Evolutionary conservation across 2,113 vertebrate genomes (phyloP).

Genomic region (Motacilla alba): DNA sequence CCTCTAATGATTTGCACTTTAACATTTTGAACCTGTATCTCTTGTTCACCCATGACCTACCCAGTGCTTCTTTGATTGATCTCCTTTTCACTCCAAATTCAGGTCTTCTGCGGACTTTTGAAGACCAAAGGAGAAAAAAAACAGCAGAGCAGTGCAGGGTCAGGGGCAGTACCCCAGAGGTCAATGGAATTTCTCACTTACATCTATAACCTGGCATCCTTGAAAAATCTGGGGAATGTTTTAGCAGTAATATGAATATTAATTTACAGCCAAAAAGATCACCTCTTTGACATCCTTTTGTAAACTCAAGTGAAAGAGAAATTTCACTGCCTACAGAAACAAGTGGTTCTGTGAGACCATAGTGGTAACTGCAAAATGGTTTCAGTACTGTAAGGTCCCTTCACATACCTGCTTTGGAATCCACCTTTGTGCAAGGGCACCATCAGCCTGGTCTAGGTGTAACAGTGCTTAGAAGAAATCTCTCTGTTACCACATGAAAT

Average conservation of each 20-base stretch:
- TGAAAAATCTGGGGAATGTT: not conserved
- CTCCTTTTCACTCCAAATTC: not conserved
- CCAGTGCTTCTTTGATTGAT: not conserved
- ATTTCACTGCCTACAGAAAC: not conserved
- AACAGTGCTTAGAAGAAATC: not conserved
- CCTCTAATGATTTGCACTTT: not conserved
- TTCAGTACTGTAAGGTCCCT: not conserved
- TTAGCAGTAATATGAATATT: not conserved
- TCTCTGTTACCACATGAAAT: not conserved
- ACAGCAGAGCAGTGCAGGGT: not conserved
- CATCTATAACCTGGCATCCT: not conserved
- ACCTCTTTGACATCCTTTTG: not conserved
- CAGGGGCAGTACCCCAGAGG: rapidly evolving
- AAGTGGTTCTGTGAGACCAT: not conserved
- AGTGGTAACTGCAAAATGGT: not conserved
- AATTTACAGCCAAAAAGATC: not conserved
- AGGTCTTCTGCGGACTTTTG: not conserved
- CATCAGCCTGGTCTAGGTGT: not conserved
- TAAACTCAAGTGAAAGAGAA: not conserved
- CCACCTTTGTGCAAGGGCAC: not conserved
- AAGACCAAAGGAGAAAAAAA: not conserved
- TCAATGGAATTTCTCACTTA: not conserved
- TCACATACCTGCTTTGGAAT: not conserved
- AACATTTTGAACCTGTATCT: not conserved
- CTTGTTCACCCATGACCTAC: not conserved